Evolutionary conservation across 1,140 invertebrate species (phyloP).

Genomic region (Drosophila pachea): DNA sequence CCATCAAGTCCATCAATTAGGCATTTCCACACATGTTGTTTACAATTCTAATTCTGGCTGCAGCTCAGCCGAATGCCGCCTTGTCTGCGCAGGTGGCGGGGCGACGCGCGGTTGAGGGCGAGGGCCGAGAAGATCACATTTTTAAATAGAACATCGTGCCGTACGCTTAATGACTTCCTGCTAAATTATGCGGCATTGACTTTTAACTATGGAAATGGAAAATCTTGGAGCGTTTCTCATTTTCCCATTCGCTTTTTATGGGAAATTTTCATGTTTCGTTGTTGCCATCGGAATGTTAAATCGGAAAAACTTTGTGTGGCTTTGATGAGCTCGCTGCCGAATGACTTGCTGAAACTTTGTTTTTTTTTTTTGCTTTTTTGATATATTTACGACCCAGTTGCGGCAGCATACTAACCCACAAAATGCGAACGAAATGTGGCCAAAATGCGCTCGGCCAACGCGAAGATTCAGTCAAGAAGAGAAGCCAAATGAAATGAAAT

Average conservation of each 20-base stretch:
- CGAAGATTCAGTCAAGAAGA: background rate
- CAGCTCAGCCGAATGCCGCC: conserved; percentile 66
- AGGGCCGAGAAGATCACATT: conserved; percentile 32
- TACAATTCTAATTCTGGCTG: conserved; percentile 72
- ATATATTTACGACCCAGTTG: conserved; percentile 18
- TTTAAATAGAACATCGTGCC: conserved; percentile 48
- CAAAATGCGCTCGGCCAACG: conserved; percentile 10
- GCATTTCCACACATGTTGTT: conserved; percentile 76
- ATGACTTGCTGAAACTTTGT: conserved; percentile 22
- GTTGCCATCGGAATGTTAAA: conserved; percentile 31
- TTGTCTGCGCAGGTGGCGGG: conserved; percentile 42
- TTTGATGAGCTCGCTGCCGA: background rate
- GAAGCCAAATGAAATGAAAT: conserved; percentile 7
- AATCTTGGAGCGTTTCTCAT: conserved; percentile 27
- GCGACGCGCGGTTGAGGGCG: background rate
- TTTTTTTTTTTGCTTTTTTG: background rate
- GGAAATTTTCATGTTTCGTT: conserved; percentile 1
- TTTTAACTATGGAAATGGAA: conserved; percentile 51
- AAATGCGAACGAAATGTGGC: conserved; percentile 26
- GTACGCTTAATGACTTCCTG: conserved; percentile 68
- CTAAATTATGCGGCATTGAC: conserved; percentile 68
- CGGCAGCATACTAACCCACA: conserved; percentile 52
- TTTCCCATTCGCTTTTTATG: conserved; percentile 24
- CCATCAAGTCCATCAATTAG: conserved; percentile 73
- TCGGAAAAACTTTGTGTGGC: conserved; percentile 9